Evolutionary conservation across 23 tunicate genomes (phyloP).

Genomic region (Styela plicata): DNA sequence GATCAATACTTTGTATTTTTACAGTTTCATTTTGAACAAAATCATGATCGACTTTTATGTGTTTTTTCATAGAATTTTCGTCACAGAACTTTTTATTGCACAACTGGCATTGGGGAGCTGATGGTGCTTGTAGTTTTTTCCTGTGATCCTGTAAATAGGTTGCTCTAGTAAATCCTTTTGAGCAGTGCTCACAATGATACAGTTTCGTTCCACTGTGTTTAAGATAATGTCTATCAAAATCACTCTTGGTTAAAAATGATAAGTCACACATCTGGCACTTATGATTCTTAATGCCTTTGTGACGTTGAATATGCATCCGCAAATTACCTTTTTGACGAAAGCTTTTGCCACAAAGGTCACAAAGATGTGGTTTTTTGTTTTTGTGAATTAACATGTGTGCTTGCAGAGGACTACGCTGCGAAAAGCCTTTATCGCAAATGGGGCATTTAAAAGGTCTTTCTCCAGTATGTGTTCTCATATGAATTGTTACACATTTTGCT

Average conservation of each 20-base stretch:
- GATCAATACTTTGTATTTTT: neutral
- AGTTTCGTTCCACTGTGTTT: constrained; percentile 48
- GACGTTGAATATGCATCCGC: constrained; percentile 47
- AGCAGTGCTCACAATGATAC: constrained; percentile 42
- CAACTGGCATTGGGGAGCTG: constrained; percentile 26
- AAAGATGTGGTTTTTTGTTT: constrained; percentile 47
- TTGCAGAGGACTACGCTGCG: constrained; percentile 48
- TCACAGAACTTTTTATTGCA: constrained; percentile 24
- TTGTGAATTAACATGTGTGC: constrained; percentile 48
- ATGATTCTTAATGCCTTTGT: constrained; percentile 20
- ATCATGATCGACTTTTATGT: neutral
- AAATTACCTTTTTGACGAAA: constrained; percentile 70
- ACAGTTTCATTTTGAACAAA: neutral
- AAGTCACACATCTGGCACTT: constrained; percentile 33
- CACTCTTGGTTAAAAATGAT: constrained; percentile 36
- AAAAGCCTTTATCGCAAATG: constrained; percentile 42
- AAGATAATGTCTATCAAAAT: constrained; percentile 39
- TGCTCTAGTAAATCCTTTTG: constrained; percentile 40
- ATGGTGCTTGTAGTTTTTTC: constrained; percentile 31
- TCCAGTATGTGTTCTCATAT: constrained; percentile 78
- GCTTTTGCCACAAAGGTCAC: constrained; percentile 59
- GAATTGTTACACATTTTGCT: constrained; percentile 34
- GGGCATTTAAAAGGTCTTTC: constrained; percentile 66
- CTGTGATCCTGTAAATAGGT: constrained; percentile 51
- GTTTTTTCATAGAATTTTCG: neutral